These are phyloP conservation scores for Porites rus DNA, from an alignment of 92 coral and sea anemone genomes.

Conservation along the genomic window DNA sequence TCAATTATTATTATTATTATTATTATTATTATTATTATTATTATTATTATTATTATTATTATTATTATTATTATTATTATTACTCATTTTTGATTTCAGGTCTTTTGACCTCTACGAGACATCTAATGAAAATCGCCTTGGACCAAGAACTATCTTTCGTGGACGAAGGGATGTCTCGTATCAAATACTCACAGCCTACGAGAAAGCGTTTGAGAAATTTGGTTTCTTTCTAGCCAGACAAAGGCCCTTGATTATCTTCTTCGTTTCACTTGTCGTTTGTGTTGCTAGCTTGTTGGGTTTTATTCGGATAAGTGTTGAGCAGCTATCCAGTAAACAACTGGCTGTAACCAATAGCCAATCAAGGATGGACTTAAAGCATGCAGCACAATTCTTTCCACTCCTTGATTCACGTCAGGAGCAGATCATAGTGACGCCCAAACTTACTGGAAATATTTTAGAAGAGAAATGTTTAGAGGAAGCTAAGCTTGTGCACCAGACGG, in stretches of 20 bases:
- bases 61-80: no score
- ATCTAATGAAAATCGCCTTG: background rate
- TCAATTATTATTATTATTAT: no score
- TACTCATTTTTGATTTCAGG: background rate
- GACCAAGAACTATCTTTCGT: background rate
- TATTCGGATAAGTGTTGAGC: slow-evolving; percentile 30
- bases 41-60: no score
- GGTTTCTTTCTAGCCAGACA: slow-evolving; percentile 23
- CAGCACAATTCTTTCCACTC: slow-evolving; percentile 35
- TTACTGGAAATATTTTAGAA: slow-evolving; percentile 38
- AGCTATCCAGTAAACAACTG: slow-evolving; percentile 17
- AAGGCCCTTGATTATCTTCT: slow-evolving; percentile 11
- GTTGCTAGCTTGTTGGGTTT: slow-evolving; percentile 45
- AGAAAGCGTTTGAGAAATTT: no score
- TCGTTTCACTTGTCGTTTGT: slow-evolving; percentile 16
- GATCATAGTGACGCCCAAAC: slow-evolving; percentile 34
- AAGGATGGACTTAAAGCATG: slow-evolving; percentile 19
- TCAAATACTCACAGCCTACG: slow-evolving; percentile 3
- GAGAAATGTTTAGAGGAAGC: slow-evolving; percentile 60
- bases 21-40: no score
- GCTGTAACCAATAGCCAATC: slow-evolving; percentile 9
- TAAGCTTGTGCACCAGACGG: slow-evolving; percentile 23
- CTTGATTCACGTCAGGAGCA: slow-evolving; percentile 42
- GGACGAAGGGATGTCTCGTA: background rate
- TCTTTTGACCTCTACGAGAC: background rate